Base-by-base conservation (phyloP, 1,140 invertebrate genomes). In the Brachionus calyciflorus region DNA sequence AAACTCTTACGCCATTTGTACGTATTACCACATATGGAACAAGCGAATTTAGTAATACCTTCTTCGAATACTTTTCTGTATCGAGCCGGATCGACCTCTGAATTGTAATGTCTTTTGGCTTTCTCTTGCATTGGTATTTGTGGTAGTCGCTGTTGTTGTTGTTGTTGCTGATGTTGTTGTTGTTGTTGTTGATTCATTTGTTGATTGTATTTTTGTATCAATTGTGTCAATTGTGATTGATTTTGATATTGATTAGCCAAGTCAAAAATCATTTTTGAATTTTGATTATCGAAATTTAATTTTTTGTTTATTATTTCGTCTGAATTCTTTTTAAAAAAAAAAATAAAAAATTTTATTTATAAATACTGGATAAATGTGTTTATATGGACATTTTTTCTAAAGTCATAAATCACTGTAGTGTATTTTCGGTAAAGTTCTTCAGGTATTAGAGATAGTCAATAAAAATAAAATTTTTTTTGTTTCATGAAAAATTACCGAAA, bases 1-100 rank as follows among this genome's bases (percentile, higher is more conserved):
- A 85, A 78, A n/a, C 82, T 83, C 65, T 85, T 85, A 44, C 83
- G 77, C 83, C 84, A 85, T 78, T 84, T 84, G 78, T 85, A 85
- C 28, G 83, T 80, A 79, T 84, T 85, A 0, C 83, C 83, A 80
- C 84, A 85, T 51, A 82, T 82, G 6, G 84, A 84, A 77, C 84
- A 85, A 1, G 83, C 83, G 80, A 82, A 85, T 76, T 85, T 85
- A 0, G 81, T 81, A 24, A 81, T 82, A 55, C 78, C 79, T 65
- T 79, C 77, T 49, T 83, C 82, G 37, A 53, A 14, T 24, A 77
- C 57, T 44, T 60, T 60, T 12, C 76, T 55, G 28, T 77, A 77
- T 17, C 57, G 37, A 7, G 60, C 63, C 37, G 76, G 76, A 51
- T 77, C 76, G 9, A 77, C 76, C n/a, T 68, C 60, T 3, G 49